Conservation (phyloP, 2,888 invertebrate species). For the Dexiosoma caninum region DNA sequence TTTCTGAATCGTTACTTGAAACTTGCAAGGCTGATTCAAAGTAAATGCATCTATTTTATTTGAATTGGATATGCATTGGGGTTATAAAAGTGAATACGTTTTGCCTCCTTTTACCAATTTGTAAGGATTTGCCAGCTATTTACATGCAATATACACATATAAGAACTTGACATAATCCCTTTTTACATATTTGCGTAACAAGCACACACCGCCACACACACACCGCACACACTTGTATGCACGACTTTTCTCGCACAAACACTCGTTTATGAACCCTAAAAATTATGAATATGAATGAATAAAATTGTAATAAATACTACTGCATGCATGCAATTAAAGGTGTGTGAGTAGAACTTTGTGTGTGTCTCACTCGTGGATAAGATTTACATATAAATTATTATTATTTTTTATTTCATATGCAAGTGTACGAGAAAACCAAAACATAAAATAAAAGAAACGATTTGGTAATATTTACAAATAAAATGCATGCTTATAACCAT, state of each 20-base stretch:
- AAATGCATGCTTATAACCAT: not conserved
- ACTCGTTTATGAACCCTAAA: not conserved
- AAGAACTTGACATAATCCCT: not conserved
- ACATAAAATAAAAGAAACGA: constrained; percentile 4
- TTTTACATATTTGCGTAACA: constrained; percentile 6
- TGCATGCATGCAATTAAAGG: not conserved
- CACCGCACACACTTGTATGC: too few relatives aligned
- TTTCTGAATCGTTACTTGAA: not conserved
- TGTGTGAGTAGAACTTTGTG: not conserved
- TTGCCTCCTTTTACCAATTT: not conserved
- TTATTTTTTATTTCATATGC: constrained; percentile 8
- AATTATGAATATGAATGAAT: constrained; percentile 37
- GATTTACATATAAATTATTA: constrained; percentile 48
- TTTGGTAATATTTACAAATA: not conserved
- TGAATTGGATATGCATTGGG: not conserved
- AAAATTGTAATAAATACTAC: not conserved
- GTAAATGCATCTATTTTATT: not conserved
- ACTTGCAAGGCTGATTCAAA: not conserved
- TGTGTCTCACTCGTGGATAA: not conserved
- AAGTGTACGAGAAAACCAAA: not conserved
- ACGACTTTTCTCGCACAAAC: not conserved
- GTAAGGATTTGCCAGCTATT: constrained; percentile 19
- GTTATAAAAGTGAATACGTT: not conserved
- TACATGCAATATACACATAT: not conserved
- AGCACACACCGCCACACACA: not conserved